These are phyloP conservation scores for Tyrophagus putrescentiae DNA, from an alignment of 1,140 invertebrate genomes.

Conservation along the genomic window DNA sequence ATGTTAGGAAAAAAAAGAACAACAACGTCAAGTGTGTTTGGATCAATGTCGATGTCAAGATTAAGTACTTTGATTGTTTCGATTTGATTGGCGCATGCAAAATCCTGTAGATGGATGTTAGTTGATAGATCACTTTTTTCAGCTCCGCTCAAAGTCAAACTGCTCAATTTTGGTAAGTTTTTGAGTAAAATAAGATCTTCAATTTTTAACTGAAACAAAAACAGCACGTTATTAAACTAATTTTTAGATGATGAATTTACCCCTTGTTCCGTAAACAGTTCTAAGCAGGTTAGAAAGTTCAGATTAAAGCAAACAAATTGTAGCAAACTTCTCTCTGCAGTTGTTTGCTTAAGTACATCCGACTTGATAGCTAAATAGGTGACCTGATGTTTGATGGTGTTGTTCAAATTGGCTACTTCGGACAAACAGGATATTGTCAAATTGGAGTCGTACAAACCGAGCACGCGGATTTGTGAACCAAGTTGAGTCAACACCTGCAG, in stretches of 20 bases:
- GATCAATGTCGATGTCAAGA: not conserved
- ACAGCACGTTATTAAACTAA: too few species aligned
- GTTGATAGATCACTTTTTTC: not conserved
- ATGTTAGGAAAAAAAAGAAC: not conserved
- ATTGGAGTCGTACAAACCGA: not conserved
- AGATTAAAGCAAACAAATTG: not conserved
- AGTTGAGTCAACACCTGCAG: not conserved
- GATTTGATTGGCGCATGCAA: not conserved
- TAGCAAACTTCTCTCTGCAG: not conserved
- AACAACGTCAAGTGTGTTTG: not conserved
- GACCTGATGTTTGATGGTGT: not conserved
- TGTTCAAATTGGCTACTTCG: not conserved
- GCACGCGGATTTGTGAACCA: not conserved
- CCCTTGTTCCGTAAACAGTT: not conserved
- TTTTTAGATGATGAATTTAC: too few species aligned
- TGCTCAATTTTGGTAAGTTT: not conserved
- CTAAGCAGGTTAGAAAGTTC: not conserved
- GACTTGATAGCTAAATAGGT: constrained; percentile 11
- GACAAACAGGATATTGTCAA: not conserved
- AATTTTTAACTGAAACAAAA: not conserved
- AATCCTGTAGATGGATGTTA: not conserved
- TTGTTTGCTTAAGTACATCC: not conserved
- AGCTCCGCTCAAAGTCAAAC: not conserved
- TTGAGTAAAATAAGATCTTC: not conserved
- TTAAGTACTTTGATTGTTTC: not conserved